Evolutionary conservation across 2,113 vertebrate species (phyloP), one percentile per base, ranked within the genome.

Genomic region (Bubo bubo): DNA sequence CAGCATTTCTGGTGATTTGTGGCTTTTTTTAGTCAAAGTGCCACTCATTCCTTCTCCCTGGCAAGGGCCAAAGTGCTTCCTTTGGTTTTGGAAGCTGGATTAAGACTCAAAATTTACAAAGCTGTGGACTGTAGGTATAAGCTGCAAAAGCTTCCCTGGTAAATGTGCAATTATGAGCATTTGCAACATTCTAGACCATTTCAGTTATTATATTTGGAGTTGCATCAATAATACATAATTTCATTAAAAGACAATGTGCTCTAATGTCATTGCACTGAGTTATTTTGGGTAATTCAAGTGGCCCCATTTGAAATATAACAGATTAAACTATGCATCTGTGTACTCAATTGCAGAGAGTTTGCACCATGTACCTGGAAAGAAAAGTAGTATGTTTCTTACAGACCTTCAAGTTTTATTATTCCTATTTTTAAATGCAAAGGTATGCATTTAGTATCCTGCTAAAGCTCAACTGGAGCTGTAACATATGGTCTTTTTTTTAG

Each of bases 161-260:
- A 79, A 76, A 53, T n/a, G 30, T 83, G 56, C 52, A 45, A 39
- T 73, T 83, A 35, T 0, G 2, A 20, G 32, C 32, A 43, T 62
- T 74, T 89, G 41, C 72, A 89, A 43, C 26, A 15, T 92, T 91
- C 76, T 67, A 39, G 95, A 37, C 59, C 53, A 37, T 83, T 96
- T 86, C 35, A 52, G 88, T 34, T 62, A 79, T 90, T 92, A 41
- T 84, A 79, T 95, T 92, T 94, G 73, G 91, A 79, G 55, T 0
- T 15, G 12, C 74, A 93, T 97, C 45, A 89, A 87, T 93, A 95
- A 93, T 93, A 94, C 80, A 95, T 79, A 3, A 20, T 91, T 90
- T 82, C 77, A 77, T 87, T 90, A 97, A 96, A 96, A 95, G 52
- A 55, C 47, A 90, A 43, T 89, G 73, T 90, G 74, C 45, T 94